A percentile compares a stretch with the other conserved stretches of the same genome.
These are phyloP conservation scores for Cerastis leucographa DNA, from an alignment of 2,888 invertebrate genomes.

Conservation along the genomic window DNA sequence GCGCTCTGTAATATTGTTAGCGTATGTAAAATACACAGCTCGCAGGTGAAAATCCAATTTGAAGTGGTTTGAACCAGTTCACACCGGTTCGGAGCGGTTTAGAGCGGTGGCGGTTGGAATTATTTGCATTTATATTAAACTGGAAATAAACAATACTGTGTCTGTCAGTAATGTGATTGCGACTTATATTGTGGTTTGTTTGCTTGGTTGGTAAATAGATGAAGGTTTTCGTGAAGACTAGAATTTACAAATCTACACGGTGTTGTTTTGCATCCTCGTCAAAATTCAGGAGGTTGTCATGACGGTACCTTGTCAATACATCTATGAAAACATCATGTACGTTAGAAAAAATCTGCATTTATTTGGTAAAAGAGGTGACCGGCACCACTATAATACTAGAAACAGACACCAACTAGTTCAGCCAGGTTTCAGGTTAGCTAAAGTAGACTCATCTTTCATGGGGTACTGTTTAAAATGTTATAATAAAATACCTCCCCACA, in stretches of 20 bases:
- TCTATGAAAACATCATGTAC: no score
- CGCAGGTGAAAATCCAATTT: constrained; percentile 61
- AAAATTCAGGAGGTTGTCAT: no score
- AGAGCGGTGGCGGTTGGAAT: constrained; percentile 26
- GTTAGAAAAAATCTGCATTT: no score
- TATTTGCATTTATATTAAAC: constrained; percentile 66
- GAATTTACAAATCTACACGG: background rate
- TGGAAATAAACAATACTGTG: constrained; percentile 56
- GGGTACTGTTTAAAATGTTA: no score
- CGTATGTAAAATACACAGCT: constrained; percentile 45
- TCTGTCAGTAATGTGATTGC: constrained; percentile 40
- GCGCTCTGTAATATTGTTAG: constrained; percentile 31
- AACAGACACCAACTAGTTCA: no score
- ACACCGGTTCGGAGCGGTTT: constrained; percentile 23
- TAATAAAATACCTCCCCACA: no score
- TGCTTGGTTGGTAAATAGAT: background rate
- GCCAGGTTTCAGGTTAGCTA: no score
- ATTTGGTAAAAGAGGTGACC: no score
- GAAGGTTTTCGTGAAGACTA: background rate
- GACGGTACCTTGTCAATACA: no score
- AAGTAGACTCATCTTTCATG: no score
- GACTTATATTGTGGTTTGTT: constrained; percentile 8
- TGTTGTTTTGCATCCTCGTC: no score
- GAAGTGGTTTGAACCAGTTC: constrained; percentile 55
- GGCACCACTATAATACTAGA: no score